These are phyloP conservation scores for Pangasius larnaudii DNA, from an alignment of 2,797 vertebrate species.

Conservation along the genomic window DNA sequence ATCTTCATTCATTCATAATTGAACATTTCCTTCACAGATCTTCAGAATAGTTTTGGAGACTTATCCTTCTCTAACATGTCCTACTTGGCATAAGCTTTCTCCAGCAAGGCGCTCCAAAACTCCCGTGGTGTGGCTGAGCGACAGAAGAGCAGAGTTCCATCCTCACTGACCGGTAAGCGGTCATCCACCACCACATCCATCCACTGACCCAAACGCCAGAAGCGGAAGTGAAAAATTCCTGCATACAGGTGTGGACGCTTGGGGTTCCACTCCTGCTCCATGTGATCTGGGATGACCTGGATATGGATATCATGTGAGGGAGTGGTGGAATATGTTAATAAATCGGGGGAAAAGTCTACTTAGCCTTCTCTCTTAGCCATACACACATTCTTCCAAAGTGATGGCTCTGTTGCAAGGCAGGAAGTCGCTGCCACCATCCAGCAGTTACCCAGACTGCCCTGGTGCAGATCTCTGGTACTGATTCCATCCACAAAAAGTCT, in stretches of 20 bases:
- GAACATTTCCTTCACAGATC: background rate
- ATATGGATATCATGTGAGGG: background rate
- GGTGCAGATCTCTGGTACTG: slow-evolving; percentile 84
- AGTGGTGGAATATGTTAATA: background rate
- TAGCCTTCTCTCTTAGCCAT: background rate
- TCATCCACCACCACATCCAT: slow-evolving; percentile 81
- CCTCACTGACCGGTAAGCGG: slow-evolving; percentile 76
- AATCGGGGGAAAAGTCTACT: background rate
- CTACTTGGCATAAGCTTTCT: slow-evolving; percentile 86
- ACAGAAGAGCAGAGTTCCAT: slow-evolving; percentile 81
- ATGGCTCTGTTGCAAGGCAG: slow-evolving; percentile 79
- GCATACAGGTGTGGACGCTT: slow-evolving; percentile 71
- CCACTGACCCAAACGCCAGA: slow-evolving; percentile 83
- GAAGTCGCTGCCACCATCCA: slow-evolving; percentile 88
- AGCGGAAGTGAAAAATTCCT: slow-evolving; percentile 84
- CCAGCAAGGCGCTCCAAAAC: slow-evolving; percentile 84
- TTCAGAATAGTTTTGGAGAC: background rate
- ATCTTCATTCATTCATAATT: background rate
- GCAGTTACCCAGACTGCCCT: slow-evolving; percentile 86
- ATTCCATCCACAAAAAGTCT: slow-evolving; percentile 84
- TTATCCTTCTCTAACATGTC: slow-evolving; percentile 28
- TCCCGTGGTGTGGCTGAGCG: slow-evolving; percentile 77
- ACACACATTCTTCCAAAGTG: slow-evolving; percentile 78
- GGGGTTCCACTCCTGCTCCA: slow-evolving; percentile 82
- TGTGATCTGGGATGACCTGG: slow-evolving; percentile 82